A percentile compares a stretch with the other conserved stretches of the same genome.
Evolutionary conservation across 2,888 invertebrate genomes (phyloP).

Genomic region (Archips crataeganus): DNA sequence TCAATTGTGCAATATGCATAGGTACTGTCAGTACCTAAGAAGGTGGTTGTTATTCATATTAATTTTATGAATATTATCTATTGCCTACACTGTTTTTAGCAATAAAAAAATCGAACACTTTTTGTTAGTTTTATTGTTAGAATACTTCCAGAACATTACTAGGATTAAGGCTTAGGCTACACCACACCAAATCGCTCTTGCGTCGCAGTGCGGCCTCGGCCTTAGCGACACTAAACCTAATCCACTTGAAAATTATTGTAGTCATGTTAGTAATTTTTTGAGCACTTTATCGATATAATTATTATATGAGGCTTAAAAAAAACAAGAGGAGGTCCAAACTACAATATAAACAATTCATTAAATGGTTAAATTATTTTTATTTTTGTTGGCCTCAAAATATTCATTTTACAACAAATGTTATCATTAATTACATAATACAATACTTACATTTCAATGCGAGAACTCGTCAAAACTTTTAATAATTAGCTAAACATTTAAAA

Average conservation of each 20-base stretch:
- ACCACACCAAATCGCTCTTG: no score
- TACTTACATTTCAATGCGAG: slow-evolving; percentile 74
- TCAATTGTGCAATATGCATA: background rate
- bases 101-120: slow-evolving; percentile 11
- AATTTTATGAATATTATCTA: slow-evolving; percentile 1
- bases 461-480: slow-evolving; percentile 68
- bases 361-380: slow-evolving; percentile 76
- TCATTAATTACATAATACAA: slow-evolving; percentile 64
- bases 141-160: no score
- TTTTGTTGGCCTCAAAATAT: slow-evolving; percentile 83
- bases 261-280: background rate
- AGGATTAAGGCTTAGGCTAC: no score
- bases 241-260: no score
- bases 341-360: slow-evolving; percentile 54
- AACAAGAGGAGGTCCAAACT: slow-evolving; percentile 44
- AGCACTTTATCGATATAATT: background rate
- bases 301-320: background rate
- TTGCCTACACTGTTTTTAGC: slow-evolving; percentile 4
- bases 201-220: no score
- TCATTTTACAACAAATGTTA: slow-evolving; percentile 82
- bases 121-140: background rate
- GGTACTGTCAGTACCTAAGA: background rate
- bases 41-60: background rate
- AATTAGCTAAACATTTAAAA: slow-evolving; percentile 79
- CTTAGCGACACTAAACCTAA: no score